Conservation (phyloP, 2,888 invertebrate genomes). For the Clivina fossor region DNA sequence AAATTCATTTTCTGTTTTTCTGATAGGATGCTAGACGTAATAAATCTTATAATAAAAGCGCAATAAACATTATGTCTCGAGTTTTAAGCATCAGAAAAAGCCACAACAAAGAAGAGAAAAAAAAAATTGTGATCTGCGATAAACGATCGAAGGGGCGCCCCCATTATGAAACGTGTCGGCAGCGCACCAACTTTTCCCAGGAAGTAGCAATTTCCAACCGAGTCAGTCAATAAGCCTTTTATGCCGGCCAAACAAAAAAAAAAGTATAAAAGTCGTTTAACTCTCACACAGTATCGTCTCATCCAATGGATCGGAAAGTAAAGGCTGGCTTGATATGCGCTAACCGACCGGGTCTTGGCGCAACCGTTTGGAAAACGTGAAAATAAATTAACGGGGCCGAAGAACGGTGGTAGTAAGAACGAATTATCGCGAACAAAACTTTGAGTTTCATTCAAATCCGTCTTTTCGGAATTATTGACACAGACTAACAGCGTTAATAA, state of each 20-base stretch:
- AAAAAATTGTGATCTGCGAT: too few relatives aligned
- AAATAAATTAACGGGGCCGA: slow-evolving; percentile 29
- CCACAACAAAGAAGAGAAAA: too few relatives aligned
- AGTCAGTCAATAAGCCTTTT: slow-evolving; percentile 34
- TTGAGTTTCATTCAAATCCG: slow-evolving; percentile 25
- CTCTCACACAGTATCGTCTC: slow-evolving; percentile 25
- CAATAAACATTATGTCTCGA: too few relatives aligned
- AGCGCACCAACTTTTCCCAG: slow-evolving; percentile 41
- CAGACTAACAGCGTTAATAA: slow-evolving; percentile 26
- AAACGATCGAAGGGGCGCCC: too few relatives aligned
- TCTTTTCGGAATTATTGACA: slow-evolving; percentile 28
- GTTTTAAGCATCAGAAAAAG: too few relatives aligned
- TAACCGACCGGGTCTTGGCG: neutral
- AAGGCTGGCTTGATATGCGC: slow-evolving; percentile 5
- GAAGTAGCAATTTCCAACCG: slow-evolving; percentile 41
- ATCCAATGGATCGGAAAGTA: slow-evolving; percentile 27
- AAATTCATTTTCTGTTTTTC: too few relatives aligned
- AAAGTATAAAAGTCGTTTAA: slow-evolving; percentile 33
- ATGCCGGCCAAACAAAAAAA: slow-evolving; percentile 29
- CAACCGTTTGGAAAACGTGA: slow-evolving; percentile 19
- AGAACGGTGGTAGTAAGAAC: too few relatives aligned
- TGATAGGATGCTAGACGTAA: too few relatives aligned
- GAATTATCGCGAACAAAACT: slow-evolving; percentile 30
- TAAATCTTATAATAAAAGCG: too few relatives aligned
- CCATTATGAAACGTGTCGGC: slow-evolving; percentile 47